Percentiles rank a stretch among this genome's conserved stretches.
Evolutionary conservation across 1,140 invertebrate genomes (phyloP).

Genomic region (Cataglyphis hispanica): DNA sequence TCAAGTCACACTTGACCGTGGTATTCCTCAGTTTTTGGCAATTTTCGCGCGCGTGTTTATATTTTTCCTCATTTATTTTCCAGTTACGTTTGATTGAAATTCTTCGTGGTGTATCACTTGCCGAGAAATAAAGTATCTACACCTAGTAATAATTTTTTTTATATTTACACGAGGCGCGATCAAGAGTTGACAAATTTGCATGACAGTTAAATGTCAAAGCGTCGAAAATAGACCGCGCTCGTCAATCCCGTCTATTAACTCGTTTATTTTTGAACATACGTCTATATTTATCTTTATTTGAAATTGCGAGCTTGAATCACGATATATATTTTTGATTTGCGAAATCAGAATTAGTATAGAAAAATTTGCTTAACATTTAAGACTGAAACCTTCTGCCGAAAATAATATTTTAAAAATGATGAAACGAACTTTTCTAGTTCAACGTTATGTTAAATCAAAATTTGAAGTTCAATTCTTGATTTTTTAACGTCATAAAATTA

Average conservation of each 20-base stretch:
- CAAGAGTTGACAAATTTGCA: conserved; percentile 24
- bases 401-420: neutral
- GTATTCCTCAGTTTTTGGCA: neutral
- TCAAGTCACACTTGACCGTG: neutral
- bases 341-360: neutral
- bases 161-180: neutral
- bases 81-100: conserved; percentile 26
- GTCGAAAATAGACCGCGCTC: conserved; percentile 16
- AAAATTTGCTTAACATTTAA: neutral
- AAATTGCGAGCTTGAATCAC: neutral
- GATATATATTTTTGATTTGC: neutral
- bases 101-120: neutral
- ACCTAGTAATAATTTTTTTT: conserved; percentile 32
- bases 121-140: neutral
- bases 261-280: conserved; percentile 23
- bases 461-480: neutral
- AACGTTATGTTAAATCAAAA: neutral
- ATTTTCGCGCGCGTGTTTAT: neutral
- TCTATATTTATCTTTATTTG: neutral
- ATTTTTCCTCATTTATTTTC: neutral
- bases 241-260: conserved; percentile 27
- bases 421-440: neutral
- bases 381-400: neutral
- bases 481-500: neutral
- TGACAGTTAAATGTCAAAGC: conserved; percentile 25